phyloP scores from a whole-genome alignment of 2,797 vertebrate species.

The Coendou prehensilis region DNA sequence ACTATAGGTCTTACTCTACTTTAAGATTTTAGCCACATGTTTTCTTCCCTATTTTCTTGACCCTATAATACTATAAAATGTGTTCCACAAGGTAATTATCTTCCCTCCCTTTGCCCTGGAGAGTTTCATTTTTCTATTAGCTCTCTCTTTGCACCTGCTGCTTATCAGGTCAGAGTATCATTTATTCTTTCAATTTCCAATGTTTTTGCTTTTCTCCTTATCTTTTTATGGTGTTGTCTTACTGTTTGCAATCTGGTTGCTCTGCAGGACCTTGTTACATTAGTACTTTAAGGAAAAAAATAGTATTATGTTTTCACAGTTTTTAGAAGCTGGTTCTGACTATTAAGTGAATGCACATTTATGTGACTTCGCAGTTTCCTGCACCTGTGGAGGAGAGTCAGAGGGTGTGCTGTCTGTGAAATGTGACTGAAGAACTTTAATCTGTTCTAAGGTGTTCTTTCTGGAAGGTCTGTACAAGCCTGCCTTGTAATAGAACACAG shows the following conservation, averaged over 20 bases:
- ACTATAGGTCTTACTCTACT: neutral
- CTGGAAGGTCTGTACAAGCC: neutral
- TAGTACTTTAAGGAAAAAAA: neutral
- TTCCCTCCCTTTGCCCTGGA: neutral
- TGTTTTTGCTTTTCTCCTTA: constrained; percentile 18
- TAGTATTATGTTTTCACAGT: neutral
- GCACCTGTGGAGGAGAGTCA: neutral
- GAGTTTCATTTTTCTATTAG: neutral
- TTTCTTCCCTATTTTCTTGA: neutral
- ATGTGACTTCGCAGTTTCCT: neutral
- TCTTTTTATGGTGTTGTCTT: neutral
- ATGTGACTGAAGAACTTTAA: neutral
- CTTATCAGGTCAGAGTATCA: neutral
- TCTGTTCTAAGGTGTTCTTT: neutral
- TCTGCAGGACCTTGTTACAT: neutral
- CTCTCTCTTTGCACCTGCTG: neutral
- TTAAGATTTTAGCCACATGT: neutral
- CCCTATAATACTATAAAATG: neutral
- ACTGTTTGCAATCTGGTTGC: neutral
- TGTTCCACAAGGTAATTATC: neutral
- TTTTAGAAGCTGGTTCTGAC: constrained; percentile 31
- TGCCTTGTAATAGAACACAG: neutral
- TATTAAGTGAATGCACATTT: neutral
- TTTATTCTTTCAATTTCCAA: neutral
- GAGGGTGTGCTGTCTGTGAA: neutral